These are phyloP conservation scores for Morpho deidamia DNA, from an alignment of 2,888 invertebrate species.

Conservation along the genomic window DNA sequence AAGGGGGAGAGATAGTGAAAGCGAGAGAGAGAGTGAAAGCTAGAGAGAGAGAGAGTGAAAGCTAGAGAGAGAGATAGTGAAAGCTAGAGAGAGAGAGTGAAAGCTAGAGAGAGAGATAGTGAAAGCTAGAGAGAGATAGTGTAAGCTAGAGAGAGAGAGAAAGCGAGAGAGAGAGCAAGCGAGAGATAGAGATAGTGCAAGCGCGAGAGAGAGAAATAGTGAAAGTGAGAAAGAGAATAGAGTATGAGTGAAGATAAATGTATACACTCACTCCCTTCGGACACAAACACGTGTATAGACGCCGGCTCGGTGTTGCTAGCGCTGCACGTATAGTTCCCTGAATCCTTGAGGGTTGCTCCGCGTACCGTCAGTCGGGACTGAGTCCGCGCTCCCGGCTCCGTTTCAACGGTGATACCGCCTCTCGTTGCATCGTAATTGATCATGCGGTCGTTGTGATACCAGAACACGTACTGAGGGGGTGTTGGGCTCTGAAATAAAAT, in stretches of 20 bases:
- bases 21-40: too few species aligned
- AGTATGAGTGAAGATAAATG: not conserved
- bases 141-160: too few species aligned
- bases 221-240: too few species aligned
- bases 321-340: conserved; percentile 94
- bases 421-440: conserved; percentile 94
- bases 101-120: too few species aligned
- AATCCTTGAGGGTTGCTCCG: conserved; percentile 91
- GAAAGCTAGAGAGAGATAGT: too few species aligned
- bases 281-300: conserved; percentile 93
- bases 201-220: too few species aligned
- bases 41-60: too few species aligned
- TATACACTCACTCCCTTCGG: conserved; percentile 84
- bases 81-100: too few species aligned
- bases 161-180: too few species aligned
- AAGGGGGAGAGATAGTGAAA: too few species aligned
- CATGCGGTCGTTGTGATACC: conserved; percentile 97
- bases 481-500: conserved; percentile 85
- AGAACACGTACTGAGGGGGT: conserved; percentile 96
- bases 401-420: conserved; percentile 89
- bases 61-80: too few species aligned
- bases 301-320: conserved; percentile 94
- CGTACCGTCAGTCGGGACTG: conserved; percentile 91
- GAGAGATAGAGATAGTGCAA: too few species aligned
- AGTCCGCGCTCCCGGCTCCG: conserved; percentile 90